A percentile compares a stretch with the other conserved stretches of the same genome.
phyloP scores from a whole-genome alignment of 2,113 vertebrate species.

The Hipposideros armiger region DNA sequence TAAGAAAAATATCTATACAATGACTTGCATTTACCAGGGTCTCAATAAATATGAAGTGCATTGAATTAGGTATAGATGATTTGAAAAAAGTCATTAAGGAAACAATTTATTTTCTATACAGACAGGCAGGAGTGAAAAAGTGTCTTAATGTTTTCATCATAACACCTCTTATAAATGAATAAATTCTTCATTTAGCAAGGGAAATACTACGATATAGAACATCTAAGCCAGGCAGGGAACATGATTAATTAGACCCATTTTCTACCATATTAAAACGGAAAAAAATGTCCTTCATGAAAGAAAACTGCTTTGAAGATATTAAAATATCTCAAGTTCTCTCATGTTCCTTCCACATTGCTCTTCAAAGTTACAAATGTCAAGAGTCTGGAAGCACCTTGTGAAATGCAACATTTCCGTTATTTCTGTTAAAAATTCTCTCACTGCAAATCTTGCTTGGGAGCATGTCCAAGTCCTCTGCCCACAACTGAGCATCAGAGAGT shows the following conservation, averaged over 20 bases:
- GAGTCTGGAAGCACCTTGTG: background rate
- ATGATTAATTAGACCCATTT: constrained; percentile 9
- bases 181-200: background rate
- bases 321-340: background rate
- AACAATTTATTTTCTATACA: background rate
- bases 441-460: background rate
- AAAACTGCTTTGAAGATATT: background rate
- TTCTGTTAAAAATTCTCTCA: background rate
- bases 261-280: background rate
- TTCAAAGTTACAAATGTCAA: background rate
- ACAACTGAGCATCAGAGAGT: background rate
- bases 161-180: background rate
- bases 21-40: background rate
- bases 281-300: background rate
- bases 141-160: background rate
- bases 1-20: background rate
- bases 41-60: background rate
- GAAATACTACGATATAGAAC: background rate
- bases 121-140: background rate
- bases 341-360: background rate
- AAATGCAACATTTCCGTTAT: background rate
- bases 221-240: background rate
- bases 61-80: background rate
- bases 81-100: background rate
- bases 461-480: background rate